phyloP scores from a whole-genome alignment of 2,888 invertebrate species.

The Malacosoma neustria region DNA sequence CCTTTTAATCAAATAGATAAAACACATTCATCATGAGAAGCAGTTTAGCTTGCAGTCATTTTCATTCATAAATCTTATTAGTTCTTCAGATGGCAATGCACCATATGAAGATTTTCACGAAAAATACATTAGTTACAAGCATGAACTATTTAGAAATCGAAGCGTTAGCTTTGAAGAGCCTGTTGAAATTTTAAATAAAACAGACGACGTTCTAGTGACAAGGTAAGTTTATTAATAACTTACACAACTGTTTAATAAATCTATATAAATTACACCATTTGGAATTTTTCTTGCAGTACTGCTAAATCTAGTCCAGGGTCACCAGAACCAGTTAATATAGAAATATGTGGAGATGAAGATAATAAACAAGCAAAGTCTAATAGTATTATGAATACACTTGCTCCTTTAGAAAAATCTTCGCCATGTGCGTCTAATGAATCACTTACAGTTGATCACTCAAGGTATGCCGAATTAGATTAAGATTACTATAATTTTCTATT shows the following conservation, averaged over 20 bases:
- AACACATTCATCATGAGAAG: too few species aligned
- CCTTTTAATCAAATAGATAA: too few species aligned
- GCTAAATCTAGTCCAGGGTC: constrained; percentile 81
- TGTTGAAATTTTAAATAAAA: constrained; percentile 46
- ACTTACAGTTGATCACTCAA: constrained; percentile 83
- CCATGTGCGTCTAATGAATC: constrained; percentile 90
- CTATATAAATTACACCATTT: not conserved
- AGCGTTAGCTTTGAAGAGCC: constrained; percentile 82
- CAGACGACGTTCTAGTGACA: constrained; percentile 43
- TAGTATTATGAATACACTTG: constrained; percentile 43
- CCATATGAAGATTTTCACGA: constrained; percentile 87
- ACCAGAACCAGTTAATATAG: constrained; percentile 51
- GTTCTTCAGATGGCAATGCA: constrained; percentile 73
- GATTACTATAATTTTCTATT: too few species aligned
- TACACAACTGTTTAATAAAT: too few species aligned
- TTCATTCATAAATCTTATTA: constrained; percentile 65
- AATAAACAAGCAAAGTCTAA: constrained; percentile 41
- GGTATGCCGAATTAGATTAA: too few species aligned
- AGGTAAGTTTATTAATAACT: too few species aligned
- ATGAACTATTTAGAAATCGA: constrained; percentile 83
- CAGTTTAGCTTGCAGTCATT: constrained; percentile 44
- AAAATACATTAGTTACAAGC: constrained; percentile 81
- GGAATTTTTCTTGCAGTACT: constrained; percentile 39
- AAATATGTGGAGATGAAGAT: constrained; percentile 39
- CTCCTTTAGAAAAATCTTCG: constrained; percentile 73